Evolutionary conservation across 2,113 vertebrate genomes (phyloP), one percentile per base, ranked within the genome.

Genomic region (Apaloderma vittatum): DNA sequence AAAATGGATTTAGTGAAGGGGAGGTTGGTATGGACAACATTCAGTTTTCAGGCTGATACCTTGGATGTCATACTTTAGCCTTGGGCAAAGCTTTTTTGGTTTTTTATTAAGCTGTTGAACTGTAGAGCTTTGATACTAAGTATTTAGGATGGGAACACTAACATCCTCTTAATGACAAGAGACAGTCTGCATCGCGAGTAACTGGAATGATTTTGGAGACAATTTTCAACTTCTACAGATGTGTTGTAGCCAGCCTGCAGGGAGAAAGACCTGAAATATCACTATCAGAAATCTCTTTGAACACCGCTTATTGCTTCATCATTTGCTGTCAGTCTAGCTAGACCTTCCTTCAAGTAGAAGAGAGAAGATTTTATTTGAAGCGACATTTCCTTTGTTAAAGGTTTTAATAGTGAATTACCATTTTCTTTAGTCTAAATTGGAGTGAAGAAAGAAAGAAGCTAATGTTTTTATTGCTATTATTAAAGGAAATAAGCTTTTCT

Each of bases 191-290:
- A 3, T 88, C 12, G 24, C 86, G n/a, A 84, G 20, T 84, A 93
- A 75, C 65, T 74, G 26, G 23, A 84, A 80, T 86, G 32, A 92
- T 90, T 94, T 67, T 93, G 71, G 51, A 93, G 43, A 48, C 57
- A 74, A 52, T 95, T 94, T 96, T 83, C 34, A 71, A 26, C 34
- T 80, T 92, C 24, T 61, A 32, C 30, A 71, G 32, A 84, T 46
- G 34, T 75, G 34, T 74, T 88, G 37, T 75, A 93, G 30, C 23
- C 48, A 84, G 26, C 32, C 46, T 88, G 34, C 57, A 63, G 65
- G 34, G 34, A 92, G 18, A 90, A 88, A 48, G 22, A 62, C 43
- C 21, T 92, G 63, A 88, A 93, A 75, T 86, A 71, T n/a, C 75
- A 59, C 8, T 49, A 40, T 75, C 55, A 77, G 18, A 86, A 93